These are phyloP conservation scores for Chymomyza amoena DNA, from an alignment of 2,888 invertebrate species.

Conservation along the genomic window DNA sequence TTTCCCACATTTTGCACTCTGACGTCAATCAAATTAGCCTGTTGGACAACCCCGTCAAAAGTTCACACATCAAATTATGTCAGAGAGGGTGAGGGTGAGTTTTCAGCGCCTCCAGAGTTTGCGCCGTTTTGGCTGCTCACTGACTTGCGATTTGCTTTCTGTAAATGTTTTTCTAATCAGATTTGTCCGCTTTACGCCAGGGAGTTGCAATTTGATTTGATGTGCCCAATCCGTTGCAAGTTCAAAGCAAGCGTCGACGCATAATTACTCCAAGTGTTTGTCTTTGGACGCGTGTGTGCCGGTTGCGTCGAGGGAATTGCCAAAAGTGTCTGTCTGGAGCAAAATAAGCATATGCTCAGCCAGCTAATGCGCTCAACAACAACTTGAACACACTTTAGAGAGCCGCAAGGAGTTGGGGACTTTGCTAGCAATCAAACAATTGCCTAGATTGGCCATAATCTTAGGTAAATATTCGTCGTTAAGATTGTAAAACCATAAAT, in stretches of 20 bases:
- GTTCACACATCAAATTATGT: constrained; percentile 64
- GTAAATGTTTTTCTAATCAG: constrained; percentile 72
- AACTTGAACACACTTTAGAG: background rate
- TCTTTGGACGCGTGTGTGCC: constrained; percentile 22
- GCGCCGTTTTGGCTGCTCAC: constrained; percentile 19
- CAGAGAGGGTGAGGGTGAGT: constrained; percentile 1
- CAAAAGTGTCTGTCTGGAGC: constrained; percentile 1
- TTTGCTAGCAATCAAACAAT: constrained; percentile 23
- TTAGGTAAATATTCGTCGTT: constrained; percentile 62
- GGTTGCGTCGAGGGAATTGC: constrained; percentile 10
- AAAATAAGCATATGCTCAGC: constrained; percentile 17
- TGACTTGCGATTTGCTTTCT: constrained; percentile 67
- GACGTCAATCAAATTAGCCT: constrained; percentile 65
- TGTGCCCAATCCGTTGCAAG: constrained; percentile 54
- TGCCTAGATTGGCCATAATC: constrained; percentile 41
- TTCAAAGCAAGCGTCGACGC: constrained; percentile 35
- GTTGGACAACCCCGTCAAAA: constrained; percentile 33
- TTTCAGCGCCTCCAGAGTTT: background rate
- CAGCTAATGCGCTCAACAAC: background rate
- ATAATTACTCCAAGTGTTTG: constrained; percentile 61
- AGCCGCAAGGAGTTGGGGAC: background rate
- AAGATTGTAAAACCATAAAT: constrained; percentile 65
- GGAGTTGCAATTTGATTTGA: constrained; percentile 69
- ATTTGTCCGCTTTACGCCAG: constrained; percentile 55
- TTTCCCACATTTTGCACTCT: constrained; percentile 61